Evolutionary conservation across 35 echinoderm and acorn worm species (phyloP).

Genomic region (Heliocidaris erythrogramma): DNA sequence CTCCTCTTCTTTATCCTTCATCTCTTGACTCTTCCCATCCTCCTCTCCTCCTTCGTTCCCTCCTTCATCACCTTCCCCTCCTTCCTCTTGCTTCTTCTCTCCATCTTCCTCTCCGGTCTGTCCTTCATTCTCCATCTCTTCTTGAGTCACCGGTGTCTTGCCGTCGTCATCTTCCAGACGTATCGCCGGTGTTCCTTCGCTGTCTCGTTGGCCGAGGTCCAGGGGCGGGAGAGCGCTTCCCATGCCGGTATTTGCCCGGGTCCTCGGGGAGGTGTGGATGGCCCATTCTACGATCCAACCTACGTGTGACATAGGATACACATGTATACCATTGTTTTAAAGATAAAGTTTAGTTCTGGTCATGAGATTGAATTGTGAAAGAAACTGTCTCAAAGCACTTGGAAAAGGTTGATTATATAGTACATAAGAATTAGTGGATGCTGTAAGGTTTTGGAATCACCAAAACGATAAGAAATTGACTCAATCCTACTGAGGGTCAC

Average conservation of each 20-base stretch:
- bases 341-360: too few species aligned
- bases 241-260: slow-evolving; percentile 62
- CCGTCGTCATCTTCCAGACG: slow-evolving; percentile 20
- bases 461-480: too few species aligned
- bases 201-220: slow-evolving; percentile 12
- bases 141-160: slow-evolving; percentile 34
- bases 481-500: too few species aligned
- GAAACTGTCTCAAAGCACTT: too few species aligned
- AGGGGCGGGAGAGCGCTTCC: not conserved
- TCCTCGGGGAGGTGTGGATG: slow-evolving; percentile 67
- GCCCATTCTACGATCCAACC: slow-evolving; percentile 99
- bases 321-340: too few species aligned
- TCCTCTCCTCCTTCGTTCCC: slow-evolving; percentile 34
- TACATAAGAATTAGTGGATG: too few species aligned
- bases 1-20: slow-evolving; percentile 44
- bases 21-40: not conserved
- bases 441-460: too few species aligned
- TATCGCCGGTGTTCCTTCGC: slow-evolving; percentile 35
- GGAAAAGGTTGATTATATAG: too few species aligned
- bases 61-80: slow-evolving; percentile 16
- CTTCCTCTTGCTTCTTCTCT: slow-evolving; percentile 43
- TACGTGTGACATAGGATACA: not conserved
- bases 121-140: slow-evolving; percentile 29
- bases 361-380: too few species aligned
- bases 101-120: slow-evolving; percentile 56